Conservation (phyloP, 1,140 invertebrate genomes). For the Zaprionus inermis region DNA sequence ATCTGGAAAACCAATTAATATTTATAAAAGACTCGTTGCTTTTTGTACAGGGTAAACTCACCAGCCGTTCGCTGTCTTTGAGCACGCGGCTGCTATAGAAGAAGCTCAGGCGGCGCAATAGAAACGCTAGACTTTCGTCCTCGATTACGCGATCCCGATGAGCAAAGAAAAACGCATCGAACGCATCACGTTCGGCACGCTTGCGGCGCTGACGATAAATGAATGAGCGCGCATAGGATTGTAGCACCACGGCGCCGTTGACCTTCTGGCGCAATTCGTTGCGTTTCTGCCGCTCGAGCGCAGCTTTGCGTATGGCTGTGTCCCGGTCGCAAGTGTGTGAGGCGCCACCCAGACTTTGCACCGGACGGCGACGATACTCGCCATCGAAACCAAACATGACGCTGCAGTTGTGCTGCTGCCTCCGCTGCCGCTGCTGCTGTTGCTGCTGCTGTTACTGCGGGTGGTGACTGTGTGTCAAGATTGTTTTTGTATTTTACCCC, state of each 20-base stretch:
- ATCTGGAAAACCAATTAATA: slow-evolving; percentile 56
- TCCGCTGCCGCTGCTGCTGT: not conserved
- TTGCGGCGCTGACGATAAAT: slow-evolving; percentile 88
- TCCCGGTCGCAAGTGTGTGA: slow-evolving; percentile 90
- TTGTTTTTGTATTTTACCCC: slow-evolving; percentile 37
- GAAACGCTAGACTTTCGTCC: slow-evolving; percentile 85
- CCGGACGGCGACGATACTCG: slow-evolving; percentile 93
- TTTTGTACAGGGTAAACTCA: slow-evolving; percentile 82
- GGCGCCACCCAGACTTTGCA: slow-evolving; percentile 95
- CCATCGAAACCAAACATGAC: slow-evolving; percentile 95
- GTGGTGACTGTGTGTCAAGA: not conserved
- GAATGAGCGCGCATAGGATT: slow-evolving; percentile 91
- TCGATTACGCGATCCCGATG: slow-evolving; percentile 85
- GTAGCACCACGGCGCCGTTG: slow-evolving; percentile 88
- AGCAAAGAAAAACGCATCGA: slow-evolving; percentile 87
- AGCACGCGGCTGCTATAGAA: slow-evolving; percentile 88
- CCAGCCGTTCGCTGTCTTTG: slow-evolving; percentile 89
- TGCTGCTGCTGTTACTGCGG: slow-evolving; percentile 9
- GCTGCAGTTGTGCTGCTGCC: slow-evolving; percentile 36
- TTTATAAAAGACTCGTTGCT: too few species aligned
- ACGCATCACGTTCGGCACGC: slow-evolving; percentile 87
- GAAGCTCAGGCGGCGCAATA: slow-evolving; percentile 89
- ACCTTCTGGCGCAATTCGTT: slow-evolving; percentile 88
- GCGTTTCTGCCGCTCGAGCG: slow-evolving; percentile 93
- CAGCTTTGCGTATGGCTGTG: slow-evolving; percentile 89